A percentile compares a stretch with the other conserved stretches of the same genome.
Conservation (phyloP, 2,888 invertebrate genomes). For the Meiosimyza decipiens region DNA sequence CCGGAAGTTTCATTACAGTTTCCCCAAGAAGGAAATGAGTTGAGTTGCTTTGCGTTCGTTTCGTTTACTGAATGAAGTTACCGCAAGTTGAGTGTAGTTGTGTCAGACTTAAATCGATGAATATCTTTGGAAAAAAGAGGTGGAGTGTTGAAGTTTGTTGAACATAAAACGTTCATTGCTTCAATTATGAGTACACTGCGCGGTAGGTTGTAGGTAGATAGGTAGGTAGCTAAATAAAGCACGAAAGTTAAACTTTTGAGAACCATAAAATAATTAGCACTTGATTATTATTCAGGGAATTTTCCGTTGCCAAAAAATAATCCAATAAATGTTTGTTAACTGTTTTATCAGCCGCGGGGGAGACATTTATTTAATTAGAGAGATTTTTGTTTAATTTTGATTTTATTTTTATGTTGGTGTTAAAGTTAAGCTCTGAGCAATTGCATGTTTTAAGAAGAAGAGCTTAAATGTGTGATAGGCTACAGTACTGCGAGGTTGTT, state of each 20-base stretch:
- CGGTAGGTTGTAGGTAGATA: no score
- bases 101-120: slow-evolving; percentile 52
- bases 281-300: slow-evolving; percentile 66
- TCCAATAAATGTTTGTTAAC: slow-evolving; percentile 28
- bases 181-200: no score
- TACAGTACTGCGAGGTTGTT: no score
- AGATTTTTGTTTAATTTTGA: neutral
- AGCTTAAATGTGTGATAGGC: no score
- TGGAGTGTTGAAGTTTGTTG: slow-evolving; percentile 46
- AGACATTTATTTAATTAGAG: neutral
- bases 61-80: slow-evolving; percentile 6
- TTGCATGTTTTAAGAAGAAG: no score
- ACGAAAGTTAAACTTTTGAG: slow-evolving; percentile 55
- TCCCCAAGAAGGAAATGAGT: slow-evolving; percentile 52
- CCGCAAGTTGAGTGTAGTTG: slow-evolving; percentile 7
- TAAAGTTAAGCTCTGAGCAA: no score
- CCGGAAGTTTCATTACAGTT: slow-evolving; percentile 62
- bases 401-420: neutral
- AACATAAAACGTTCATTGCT: no score
- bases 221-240: no score
- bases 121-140: slow-evolving; percentile 55
- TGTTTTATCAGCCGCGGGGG: slow-evolving; percentile 20
- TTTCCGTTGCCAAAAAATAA: slow-evolving; percentile 37
- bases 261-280: slow-evolving; percentile 67
- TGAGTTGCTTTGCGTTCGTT: slow-evolving; percentile 15